These are phyloP conservation scores for Lepidostoma basale DNA, from an alignment of 1,140 invertebrate genomes.

Conservation along the genomic window DNA sequence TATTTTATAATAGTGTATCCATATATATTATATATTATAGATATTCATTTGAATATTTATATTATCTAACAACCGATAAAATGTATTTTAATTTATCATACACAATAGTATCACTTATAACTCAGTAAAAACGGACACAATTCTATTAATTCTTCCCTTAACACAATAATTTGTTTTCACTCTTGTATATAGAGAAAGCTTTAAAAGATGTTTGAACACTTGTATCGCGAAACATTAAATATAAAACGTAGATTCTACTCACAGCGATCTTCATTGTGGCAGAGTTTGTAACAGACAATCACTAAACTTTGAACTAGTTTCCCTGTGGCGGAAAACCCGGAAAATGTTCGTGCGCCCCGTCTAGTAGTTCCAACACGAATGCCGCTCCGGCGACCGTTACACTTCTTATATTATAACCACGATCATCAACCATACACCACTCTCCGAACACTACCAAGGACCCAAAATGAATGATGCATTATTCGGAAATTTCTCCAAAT, in stretches of 20 bases:
- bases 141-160: too few relatives aligned
- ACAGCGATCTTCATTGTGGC: constrained; percentile 24
- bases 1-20: background rate
- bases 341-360: constrained; percentile 3
- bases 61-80: background rate
- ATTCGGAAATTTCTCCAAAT: constrained; percentile 45
- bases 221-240: background rate
- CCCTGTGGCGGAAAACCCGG: background rate
- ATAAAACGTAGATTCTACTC: background rate
- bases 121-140: too few relatives aligned
- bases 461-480: constrained; percentile 44
- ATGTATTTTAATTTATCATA: background rate
- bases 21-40: background rate
- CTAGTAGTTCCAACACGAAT: background rate
- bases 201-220: too few relatives aligned
- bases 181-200: too few relatives aligned
- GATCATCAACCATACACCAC: background rate
- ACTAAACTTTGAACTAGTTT: constrained; percentile 21
- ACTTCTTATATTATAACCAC: constrained; percentile 12
- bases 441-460: constrained; percentile 33
- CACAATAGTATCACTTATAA: background rate
- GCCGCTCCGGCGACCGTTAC: constrained; percentile 12
- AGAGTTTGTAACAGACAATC: constrained; percentile 10
- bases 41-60: too few relatives aligned
- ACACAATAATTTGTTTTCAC: too few relatives aligned